These are phyloP conservation scores for Chelonus insularis DNA, from an alignment of 1,140 invertebrate species.

Conservation along the genomic window DNA sequence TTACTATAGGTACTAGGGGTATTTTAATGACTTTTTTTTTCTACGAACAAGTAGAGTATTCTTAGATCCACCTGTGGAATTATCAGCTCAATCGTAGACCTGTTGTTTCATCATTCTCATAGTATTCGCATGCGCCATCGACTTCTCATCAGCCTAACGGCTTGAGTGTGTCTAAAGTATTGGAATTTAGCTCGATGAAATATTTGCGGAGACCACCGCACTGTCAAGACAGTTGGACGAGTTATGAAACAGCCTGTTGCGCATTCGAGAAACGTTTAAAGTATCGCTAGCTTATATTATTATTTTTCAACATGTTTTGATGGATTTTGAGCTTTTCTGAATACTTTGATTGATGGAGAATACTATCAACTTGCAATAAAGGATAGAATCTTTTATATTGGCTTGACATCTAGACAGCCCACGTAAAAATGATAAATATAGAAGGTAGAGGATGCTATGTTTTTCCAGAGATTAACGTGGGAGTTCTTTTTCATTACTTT, in stretches of 20 bases:
- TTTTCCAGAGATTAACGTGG: too few relatives aligned
- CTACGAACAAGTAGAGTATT: not conserved
- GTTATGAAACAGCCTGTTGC: constrained; percentile 26
- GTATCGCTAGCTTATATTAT: constrained; percentile 1
- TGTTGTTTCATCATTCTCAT: constrained; percentile 11
- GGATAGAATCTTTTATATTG: too few relatives aligned
- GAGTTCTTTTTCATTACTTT: too few relatives aligned
- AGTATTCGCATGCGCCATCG: not conserved
- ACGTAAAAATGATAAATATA: too few relatives aligned
- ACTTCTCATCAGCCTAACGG: constrained; percentile 2
- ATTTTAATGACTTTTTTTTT: too few relatives aligned
- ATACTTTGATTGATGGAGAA: too few relatives aligned
- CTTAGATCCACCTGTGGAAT: constrained; percentile 22
- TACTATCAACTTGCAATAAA: too few relatives aligned
- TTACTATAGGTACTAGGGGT: too few relatives aligned
- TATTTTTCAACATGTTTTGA: too few relatives aligned
- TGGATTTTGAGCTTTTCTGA: too few relatives aligned
- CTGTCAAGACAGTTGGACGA: not conserved
- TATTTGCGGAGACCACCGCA: constrained; percentile 19
- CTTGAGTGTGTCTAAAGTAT: constrained; percentile 13
- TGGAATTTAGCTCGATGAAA: constrained; percentile 23
- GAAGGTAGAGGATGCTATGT: too few relatives aligned
- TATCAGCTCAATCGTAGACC: constrained; percentile 10
- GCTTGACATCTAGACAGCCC: too few relatives aligned
- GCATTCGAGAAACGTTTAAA: not conserved